Evolutionary conservation across 2,888 invertebrate genomes (phyloP).

Genomic region (Protophormia terraenovae): DNA sequence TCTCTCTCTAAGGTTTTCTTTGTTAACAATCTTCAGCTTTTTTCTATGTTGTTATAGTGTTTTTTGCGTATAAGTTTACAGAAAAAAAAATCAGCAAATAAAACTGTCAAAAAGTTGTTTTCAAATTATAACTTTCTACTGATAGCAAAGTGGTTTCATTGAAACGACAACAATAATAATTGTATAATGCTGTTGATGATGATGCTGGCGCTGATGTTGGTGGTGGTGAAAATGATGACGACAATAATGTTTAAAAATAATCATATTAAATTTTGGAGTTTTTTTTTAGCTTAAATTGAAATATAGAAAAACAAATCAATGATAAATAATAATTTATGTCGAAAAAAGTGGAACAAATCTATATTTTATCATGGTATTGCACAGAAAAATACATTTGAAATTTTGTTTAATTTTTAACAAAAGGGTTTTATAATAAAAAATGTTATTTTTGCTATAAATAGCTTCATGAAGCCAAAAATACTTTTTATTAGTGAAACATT

Average conservation of each 20-base stretch:
- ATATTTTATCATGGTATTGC: neutral
- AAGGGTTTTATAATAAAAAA: neutral
- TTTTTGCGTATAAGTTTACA: neutral
- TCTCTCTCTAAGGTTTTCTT: neutral
- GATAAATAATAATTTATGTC: conserved; percentile 34
- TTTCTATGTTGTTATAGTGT: neutral
- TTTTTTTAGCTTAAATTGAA: neutral
- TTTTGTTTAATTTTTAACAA: neutral
- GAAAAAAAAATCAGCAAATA: conserved; percentile 45
- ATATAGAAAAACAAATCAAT: conserved; percentile 9
- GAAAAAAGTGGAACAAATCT: conserved; percentile 7
- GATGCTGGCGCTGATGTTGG: neutral
- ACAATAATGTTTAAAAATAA: conserved; percentile 7
- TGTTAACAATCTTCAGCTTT: neutral
- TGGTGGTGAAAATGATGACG: neutral
- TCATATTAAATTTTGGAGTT: neutral
- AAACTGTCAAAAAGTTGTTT: conserved; percentile 66
- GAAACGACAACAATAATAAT: conserved; percentile 42
- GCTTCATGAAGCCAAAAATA: neutral
- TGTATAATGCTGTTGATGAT: conserved; percentile 14
- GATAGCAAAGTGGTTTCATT: conserved; percentile 56
- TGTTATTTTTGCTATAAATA: neutral
- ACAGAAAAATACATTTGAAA: neutral
- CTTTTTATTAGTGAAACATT: too few species aligned
- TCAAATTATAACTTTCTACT: conserved; percentile 61